phyloP scores from a whole-genome alignment of 2,797 vertebrate genomes.

The Coregonus ussuriensis region DNA sequence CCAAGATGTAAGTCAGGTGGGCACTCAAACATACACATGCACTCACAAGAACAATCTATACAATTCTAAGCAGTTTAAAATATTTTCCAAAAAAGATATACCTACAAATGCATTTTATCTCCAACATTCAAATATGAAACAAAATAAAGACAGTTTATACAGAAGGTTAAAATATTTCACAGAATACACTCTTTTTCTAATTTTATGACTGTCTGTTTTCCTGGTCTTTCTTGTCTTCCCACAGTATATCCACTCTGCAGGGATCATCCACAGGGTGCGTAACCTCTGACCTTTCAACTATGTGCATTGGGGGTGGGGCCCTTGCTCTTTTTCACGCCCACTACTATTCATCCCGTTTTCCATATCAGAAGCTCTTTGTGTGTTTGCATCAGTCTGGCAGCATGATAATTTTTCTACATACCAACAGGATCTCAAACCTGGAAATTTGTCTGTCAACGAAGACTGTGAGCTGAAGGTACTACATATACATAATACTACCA shows the following conservation, averaged over 20 bases:
- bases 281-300: slow-evolving; percentile 64
- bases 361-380: slow-evolving; percentile 28
- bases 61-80: background rate
- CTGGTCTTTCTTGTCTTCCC: slow-evolving; percentile 32
- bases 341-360: slow-evolving; percentile 49
- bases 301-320: slow-evolving; percentile 49
- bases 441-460: slow-evolving; percentile 94
- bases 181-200: background rate
- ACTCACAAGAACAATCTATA: background rate
- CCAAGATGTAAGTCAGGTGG: too few species aligned
- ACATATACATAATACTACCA: background rate
- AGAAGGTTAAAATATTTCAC: background rate
- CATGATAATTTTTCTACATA: slow-evolving; percentile 5
- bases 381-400: slow-evolving; percentile 3
- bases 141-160: background rate
- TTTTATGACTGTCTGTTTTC: background rate
- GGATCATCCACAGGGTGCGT: slow-evolving; percentile 96
- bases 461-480: slow-evolving; percentile 96
- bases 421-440: slow-evolving; percentile 92
- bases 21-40: too few species aligned
- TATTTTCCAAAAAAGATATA: background rate
- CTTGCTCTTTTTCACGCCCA: slow-evolving; percentile 54
- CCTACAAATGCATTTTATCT: background rate
- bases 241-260: slow-evolving; percentile 97
- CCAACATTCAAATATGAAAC: background rate